Base-by-base conservation (phyloP, 2,888 invertebrate species). In the Ornithoptera alexandrae region DNA sequence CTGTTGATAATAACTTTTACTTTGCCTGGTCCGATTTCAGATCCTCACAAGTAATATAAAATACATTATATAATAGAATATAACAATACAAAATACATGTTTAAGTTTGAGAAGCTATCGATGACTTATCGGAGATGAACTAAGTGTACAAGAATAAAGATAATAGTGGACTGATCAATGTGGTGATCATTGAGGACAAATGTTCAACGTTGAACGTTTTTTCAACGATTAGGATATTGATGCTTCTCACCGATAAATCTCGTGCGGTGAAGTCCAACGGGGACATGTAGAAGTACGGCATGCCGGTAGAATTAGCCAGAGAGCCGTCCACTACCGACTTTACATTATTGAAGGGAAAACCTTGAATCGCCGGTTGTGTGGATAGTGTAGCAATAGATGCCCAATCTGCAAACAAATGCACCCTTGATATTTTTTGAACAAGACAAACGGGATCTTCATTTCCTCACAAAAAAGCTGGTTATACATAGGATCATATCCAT, bases 251-350 rank as follows among this genome's bases (percentile, higher is more conserved):
- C 82, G 89, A 74, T 72, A 96, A 86, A 87, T 96, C 96, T 74
- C 92, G 89, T 30, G 94, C 94, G 22, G 95, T 94, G 75, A 95
- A 94, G 78, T 96, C 96, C 84, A 96, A 84, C 1, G 94, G 94
- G 3, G 96, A 95, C 86, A 96, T 93, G 81, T 95, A 96, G 81
- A 96, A 92, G 82, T 96, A 97, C 1, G 96, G 96, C 63, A 95
- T 84, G 46, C 96, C 97, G 5, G 95, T 94, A 17, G 96, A 95
- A 77, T 94, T 94, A 15, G 92, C 88, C 46, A 93, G 75, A 0
- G 94, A 93, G 0, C 97, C 97, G 84, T 97, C 97, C 65, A 94
- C 94, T 56, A 96, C 87, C 0, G 96, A 96, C 78, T 95, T 94
- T 0, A 96, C 92, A 76, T 95, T 95, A 0, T 94, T 94, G 80